A percentile compares a stretch with the other conserved stretches of the same genome.
These are phyloP conservation scores for zebrafish (Danio rerio) DNA, from an alignment of 2,113 vertebrate genomes.

Conservation along the genomic window GRCz12tu NC_133183.1:448001-448500, in stretches of 20 bases:
- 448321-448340: slow-evolving; percentile 71
- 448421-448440: slow-evolving; percentile 71
- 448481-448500: too few species aligned
- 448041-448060: too few species aligned
- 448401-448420: slow-evolving; percentile 76
- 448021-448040: too few species aligned
- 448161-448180: too few species aligned
- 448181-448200: too few species aligned
- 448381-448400: slow-evolving; percentile 80
- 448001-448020: slow-evolving; percentile 84
- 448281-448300: background rate
- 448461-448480: too few species aligned
- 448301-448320: background rate
- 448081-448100: too few species aligned
- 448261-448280: background rate
- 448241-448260: background rate
- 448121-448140: too few species aligned
- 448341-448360: slow-evolving; percentile 80
- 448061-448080: too few species aligned
- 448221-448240: background rate
- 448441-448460: too few species aligned
- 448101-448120: too few species aligned
- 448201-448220: background rate
- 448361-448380: slow-evolving; percentile 83
- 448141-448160: too few species aligned